phyloP scores from a whole-genome alignment of 2,888 invertebrate species.

The Apocheima hispidaria region DNA sequence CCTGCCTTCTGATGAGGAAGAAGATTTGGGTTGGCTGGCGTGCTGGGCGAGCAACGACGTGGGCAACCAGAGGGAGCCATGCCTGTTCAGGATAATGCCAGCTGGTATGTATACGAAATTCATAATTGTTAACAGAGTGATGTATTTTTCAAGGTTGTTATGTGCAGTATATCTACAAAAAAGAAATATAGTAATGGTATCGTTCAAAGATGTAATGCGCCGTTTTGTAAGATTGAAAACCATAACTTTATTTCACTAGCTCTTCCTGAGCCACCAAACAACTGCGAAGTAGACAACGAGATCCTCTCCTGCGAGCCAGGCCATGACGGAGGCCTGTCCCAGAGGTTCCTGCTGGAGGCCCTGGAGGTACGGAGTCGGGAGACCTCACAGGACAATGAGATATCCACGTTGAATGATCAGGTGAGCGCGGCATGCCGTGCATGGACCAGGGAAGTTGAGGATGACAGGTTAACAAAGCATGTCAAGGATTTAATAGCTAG shows the following conservation, averaged over 20 bases:
- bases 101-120: conserved; percentile 86
- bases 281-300: conserved; percentile 91
- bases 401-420: conserved; percentile 89
- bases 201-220: no score
- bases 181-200: no score
- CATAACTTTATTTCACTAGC: conserved; percentile 76
- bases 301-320: conserved; percentile 91
- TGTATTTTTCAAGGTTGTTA: no score
- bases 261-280: conserved; percentile 91
- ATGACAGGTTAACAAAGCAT: conserved; percentile 15
- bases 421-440: conserved; percentile 72
- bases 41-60: conserved; percentile 96
- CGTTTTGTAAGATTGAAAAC: no score
- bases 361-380: conserved; percentile 87
- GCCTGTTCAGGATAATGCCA: conserved; percentile 92
- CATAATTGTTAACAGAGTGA: no score
- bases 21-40: conserved; percentile 92
- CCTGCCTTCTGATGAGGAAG: conserved; percentile 80
- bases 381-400: conserved; percentile 83
- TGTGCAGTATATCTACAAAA: no score
- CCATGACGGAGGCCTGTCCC: conserved; percentile 92
- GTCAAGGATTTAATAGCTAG: neutral
- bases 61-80: conserved; percentile 93
- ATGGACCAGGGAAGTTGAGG: conserved; percentile 22
- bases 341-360: conserved; percentile 93